Base-by-base conservation (phyloP, 2,797 vertebrate genomes). In the Lepus oiostolus region DNA sequence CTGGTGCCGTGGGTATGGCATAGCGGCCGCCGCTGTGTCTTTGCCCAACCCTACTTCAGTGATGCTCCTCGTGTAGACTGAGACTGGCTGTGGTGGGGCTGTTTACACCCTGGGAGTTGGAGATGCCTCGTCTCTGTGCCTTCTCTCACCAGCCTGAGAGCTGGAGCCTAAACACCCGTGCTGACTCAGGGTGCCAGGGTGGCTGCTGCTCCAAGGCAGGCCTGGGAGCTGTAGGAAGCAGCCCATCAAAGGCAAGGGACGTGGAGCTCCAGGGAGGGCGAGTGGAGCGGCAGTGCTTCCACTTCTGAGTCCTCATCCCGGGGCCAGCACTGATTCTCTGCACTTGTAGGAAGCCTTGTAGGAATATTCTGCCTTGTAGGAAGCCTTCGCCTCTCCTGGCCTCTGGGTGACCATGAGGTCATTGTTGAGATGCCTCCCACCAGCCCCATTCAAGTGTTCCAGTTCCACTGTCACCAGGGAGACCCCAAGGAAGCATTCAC, bases 21-120 rank as follows among this genome's bases (percentile, higher is more conserved):
- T 4, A 10, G 24, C 0, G 1, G 17, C 11, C 8, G 1, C 22
- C 6, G 0, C 1, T 58, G 2, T 0, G 0, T 13, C n/a, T 52
- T 24, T 8, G 1, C 19, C 32, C 47, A 1, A 1, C 16, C 17
- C 22, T 3, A 2, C 3, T 3, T 72, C 17, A 1, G 30, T 1
- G 21, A n/a, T 0, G 2, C 50, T 38, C 3, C 0, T 0, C 7
- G 0, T 19, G 58, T 0, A 35, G 50, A 19, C 0, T 19, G 26
- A 47, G 47, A 38, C 0, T 7, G 72, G 5, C 38, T 0, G 0
- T 0, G 0, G 21, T 9, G 9, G 14, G 30, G 50, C 30, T 4
- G 22, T 35, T 35, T 17, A 42, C 47, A 14, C 35, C 5, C 4
- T 4, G 10, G 75, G 4, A 13, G 38, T 8, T 2, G 54, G 58